phyloP scores from a whole-genome alignment of 1,140 invertebrate genomes.

The Diorhabda carinulata region DNA sequence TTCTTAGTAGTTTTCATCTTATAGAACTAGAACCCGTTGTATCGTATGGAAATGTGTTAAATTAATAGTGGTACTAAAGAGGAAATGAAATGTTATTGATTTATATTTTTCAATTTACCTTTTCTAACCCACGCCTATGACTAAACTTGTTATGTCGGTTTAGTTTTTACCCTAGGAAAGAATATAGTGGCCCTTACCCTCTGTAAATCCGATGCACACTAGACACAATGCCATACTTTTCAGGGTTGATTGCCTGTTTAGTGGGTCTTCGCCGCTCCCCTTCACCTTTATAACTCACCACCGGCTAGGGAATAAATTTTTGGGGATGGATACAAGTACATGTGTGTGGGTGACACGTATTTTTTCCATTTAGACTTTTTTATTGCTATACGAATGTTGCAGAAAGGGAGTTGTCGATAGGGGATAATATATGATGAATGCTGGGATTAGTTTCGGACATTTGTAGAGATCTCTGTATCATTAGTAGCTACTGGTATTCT shows the following conservation, averaged over 20 bases:
- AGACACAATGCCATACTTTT: constrained; percentile 2
- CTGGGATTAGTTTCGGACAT: not conserved
- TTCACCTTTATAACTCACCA: not conserved
- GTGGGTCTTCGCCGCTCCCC: not conserved
- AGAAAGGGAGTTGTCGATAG: not conserved
- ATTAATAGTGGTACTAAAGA: no score
- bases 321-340: not conserved
- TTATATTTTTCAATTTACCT: no score
- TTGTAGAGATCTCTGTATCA: not conserved
- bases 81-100: no score
- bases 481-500: no score
- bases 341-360: constrained; percentile 1
- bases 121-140: not conserved
- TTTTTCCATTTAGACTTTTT: not conserved
- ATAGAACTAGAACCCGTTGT: no score
- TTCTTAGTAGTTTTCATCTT: no score
- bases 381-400: not conserved
- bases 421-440: not conserved
- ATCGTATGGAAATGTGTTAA: no score
- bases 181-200: not conserved
- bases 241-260: constrained; percentile 1
- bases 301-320: not conserved
- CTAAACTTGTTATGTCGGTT: not conserved
- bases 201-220: not conserved
- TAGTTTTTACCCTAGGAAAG: not conserved